Conservation (phyloP, 2,113 vertebrate species). For the Machaerirhynchus nigripectus region DNA sequence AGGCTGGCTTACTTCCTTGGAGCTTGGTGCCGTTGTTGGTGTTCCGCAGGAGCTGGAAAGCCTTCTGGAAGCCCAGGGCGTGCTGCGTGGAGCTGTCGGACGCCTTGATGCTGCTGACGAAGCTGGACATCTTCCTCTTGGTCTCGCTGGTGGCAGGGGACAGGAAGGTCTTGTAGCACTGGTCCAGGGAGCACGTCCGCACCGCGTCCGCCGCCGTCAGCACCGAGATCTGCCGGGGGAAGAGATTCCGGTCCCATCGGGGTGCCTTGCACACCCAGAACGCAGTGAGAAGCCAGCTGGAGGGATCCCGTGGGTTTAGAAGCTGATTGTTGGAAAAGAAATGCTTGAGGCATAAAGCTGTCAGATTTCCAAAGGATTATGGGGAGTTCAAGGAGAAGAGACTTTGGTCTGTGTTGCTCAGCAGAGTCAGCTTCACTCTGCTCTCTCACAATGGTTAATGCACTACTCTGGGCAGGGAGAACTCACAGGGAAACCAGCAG, state of each 20-base stretch:
- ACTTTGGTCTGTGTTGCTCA: not conserved
- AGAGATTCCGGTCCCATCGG: no score
- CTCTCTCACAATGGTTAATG: not conserved
- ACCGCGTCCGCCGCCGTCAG: constrained; percentile 88
- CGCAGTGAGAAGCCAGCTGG: not conserved
- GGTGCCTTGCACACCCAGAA: not conserved
- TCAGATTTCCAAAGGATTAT: not conserved
- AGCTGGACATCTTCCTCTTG: constrained; percentile 96
- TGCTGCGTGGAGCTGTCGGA: constrained; percentile 91
- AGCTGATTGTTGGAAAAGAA: not conserved
- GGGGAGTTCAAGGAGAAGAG: not conserved
- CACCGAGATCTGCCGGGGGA: constrained; percentile 83
- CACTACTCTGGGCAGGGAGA: not conserved
- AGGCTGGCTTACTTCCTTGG: constrained; percentile 84
- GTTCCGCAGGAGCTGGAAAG: constrained; percentile 92
- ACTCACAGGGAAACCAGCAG: not conserved
- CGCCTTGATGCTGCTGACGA: constrained; percentile 87
- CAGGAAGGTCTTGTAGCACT: constrained; percentile 94
- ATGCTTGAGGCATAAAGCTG: not conserved
- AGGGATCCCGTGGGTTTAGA: not conserved
- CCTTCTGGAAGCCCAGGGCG: constrained; percentile 90
- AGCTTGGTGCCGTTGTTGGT: constrained; percentile 86
- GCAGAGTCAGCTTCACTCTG: not conserved
- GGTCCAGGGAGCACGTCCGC: constrained; percentile 93
- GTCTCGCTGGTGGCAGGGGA: constrained; percentile 97